Evolutionary conservation across 23 tunicate species (phyloP), one percentile per base, ranked within the genome.

Genomic region (Diplosoma virens): DNA sequence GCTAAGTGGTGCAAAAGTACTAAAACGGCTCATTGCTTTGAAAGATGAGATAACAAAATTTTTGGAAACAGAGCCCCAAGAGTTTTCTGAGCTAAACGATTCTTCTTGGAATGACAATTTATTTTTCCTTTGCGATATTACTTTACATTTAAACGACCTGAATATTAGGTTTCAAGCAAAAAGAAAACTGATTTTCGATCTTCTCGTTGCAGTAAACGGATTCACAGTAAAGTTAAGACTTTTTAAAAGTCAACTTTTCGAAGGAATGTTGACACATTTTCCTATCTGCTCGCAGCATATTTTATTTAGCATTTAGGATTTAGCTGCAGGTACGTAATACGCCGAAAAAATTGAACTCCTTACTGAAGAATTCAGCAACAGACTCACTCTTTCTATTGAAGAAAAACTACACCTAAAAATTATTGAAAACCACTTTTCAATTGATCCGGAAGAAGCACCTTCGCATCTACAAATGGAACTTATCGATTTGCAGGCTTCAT

Each of bases 371-470:
- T n/a, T 76, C 32, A 59, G 59, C 70, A 76, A 33, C 69, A 76
- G 81, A 29, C 81, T 76, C 32, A 18, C 70, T 58, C 81, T 76
- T 76, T 59, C 81, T 52, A 58, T 71, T 59, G 81, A 59, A 76
- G 81, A 59, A 76, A 30, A 76, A 58, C 81, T 76, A 59, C 81
- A 76, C 4, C 50, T 76, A 76, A 76, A 76, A 76, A 58, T 59
- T 23, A 76, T 59, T 76, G 81, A 59, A 59, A 59, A 76, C 25
- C 81, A 48, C 30, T 76, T 76, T 59, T 76, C 81, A 76, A 59
- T 76, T 3, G 50, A 76, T 76, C 81, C 72, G 30, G 81, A 35
- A 76, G 70, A 76, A 59, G 81, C 70, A 59, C 81, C 81, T 76
- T 25, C 81, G 33, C 81, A 33, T 76, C 32, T 76, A 59, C 81